A percentile compares a stretch with the other conserved stretches of the same genome.
Evolutionary conservation across 2,888 invertebrate genomes (phyloP).

Genomic region (Metalampra italica): DNA sequence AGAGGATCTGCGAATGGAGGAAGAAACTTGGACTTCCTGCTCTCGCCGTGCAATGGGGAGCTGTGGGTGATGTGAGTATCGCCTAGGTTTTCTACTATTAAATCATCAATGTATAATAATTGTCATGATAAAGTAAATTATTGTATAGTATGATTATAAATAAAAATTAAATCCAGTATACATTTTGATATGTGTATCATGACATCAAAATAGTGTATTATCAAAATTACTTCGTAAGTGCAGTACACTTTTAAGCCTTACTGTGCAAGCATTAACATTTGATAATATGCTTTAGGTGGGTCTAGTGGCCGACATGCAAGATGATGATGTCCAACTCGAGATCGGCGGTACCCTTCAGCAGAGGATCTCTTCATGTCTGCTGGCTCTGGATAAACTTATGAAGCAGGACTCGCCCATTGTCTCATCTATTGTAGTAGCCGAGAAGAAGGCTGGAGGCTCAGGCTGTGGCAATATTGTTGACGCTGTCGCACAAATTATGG

Average conservation of each 20-base stretch:
- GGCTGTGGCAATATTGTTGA: conserved; percentile 84
- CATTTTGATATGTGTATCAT: no score
- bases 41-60: conserved; percentile 95
- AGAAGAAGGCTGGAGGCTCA: conserved; percentile 82
- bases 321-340: conserved; percentile 82
- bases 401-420: conserved; percentile 84
- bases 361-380: conserved; percentile 88
- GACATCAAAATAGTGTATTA: no score
- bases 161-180: no score
- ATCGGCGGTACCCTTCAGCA: conserved; percentile 92
- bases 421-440: conserved; percentile 91
- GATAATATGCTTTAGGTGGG: conserved; percentile 74
- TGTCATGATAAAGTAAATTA: no score
- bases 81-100: background rate
- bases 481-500: conserved; percentile 83
- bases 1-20: conserved; percentile 89
- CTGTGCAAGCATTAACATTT: no score
- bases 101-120: background rate
- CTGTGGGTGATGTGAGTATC: conserved; percentile 91
- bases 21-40: conserved; percentile 84
- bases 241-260: no score
- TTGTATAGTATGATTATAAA: no score
- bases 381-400: conserved; percentile 85
- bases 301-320: conserved; percentile 86
- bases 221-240: no score